These are phyloP conservation scores for Athene noctua DNA, from an alignment of 2,113 vertebrate species.

Conservation along the genomic window DNA sequence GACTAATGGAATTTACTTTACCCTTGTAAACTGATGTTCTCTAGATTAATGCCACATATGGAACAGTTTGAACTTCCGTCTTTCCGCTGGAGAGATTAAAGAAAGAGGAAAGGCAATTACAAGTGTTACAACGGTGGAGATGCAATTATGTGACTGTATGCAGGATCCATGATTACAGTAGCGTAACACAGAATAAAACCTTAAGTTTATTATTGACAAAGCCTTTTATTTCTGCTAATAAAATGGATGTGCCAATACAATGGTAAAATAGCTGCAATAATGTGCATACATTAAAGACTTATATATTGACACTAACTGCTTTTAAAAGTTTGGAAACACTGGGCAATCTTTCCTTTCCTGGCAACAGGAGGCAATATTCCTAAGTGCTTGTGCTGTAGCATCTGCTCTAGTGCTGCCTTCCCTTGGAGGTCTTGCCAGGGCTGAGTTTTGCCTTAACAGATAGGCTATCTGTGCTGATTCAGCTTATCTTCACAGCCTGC, in stretches of 20 bases:
- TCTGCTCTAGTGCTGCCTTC: not conserved
- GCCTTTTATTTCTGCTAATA: not conserved
- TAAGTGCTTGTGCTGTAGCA: not conserved
- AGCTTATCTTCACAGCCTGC: not conserved
- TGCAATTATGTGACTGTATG: not conserved
- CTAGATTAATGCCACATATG: not conserved
- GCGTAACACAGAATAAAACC: not conserved
- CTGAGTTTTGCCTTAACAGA: not conserved
- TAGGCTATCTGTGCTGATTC: constrained; percentile 27
- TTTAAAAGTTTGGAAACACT: constrained; percentile 9
- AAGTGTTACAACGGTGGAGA: not conserved
- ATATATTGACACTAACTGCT: not conserved
- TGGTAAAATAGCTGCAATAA: not conserved
- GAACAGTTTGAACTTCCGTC: not conserved
- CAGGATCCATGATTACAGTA: not conserved
- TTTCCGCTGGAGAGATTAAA: not conserved
- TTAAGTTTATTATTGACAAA: not conserved
- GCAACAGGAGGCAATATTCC: constrained; percentile 43
- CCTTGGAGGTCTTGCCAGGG: not conserved
- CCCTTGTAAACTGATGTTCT: constrained; percentile 6
- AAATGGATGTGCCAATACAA: not conserved
- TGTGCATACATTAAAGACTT: constrained; percentile 11
- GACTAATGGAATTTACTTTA: not conserved
- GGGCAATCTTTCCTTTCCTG: not conserved
- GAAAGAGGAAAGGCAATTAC: not conserved